These are phyloP conservation scores for Oenanthe melanoleuca DNA, from an alignment of 2,113 vertebrate genomes.

Conservation along the genomic window DNA sequence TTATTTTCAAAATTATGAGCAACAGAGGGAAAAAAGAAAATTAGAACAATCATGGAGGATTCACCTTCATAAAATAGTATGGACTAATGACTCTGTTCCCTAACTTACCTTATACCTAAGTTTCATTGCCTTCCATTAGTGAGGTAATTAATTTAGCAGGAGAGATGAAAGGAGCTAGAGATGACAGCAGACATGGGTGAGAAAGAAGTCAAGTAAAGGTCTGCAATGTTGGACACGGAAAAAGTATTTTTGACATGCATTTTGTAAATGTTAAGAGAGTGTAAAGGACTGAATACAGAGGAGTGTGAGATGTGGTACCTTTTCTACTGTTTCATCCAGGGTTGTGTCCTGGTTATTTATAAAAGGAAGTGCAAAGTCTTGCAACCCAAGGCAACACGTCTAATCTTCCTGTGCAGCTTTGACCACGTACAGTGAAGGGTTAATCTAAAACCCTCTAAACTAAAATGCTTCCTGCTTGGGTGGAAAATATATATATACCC, in stretches of 20 bases:
- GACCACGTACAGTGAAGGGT: background rate
- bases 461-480: background rate
- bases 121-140: conserved; percentile 6
- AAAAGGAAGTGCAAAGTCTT: background rate
- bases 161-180: conserved; percentile 1
- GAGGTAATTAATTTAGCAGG: conserved; percentile 34
- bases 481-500: background rate
- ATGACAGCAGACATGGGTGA: background rate
- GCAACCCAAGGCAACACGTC: background rate
- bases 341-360: background rate
- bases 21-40: background rate
- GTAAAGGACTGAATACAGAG: background rate
- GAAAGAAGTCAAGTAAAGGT: background rate
- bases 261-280: background rate
- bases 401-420: background rate
- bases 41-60: background rate
- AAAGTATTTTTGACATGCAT: background rate
- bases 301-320: background rate
- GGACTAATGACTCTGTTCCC: background rate
- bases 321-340: background rate
- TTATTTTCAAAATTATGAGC: background rate
- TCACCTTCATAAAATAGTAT: background rate
- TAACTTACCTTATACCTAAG: background rate
- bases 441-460: background rate
- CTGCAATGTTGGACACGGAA: background rate